Conservation (phyloP, 2,888 invertebrate genomes). For the Schizotus pectinicornis region DNA sequence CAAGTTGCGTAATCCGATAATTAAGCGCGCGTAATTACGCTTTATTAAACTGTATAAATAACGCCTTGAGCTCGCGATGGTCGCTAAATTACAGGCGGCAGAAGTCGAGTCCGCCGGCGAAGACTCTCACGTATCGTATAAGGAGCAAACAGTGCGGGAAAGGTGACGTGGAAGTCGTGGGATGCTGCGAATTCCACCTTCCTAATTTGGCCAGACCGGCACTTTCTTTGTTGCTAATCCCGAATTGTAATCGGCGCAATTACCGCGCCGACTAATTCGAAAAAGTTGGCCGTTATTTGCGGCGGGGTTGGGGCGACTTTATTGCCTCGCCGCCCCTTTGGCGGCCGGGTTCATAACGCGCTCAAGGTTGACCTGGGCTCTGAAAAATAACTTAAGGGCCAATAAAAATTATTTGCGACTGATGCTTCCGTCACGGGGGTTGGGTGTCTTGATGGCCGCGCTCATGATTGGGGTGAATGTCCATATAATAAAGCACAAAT, state of each 20-base stretch:
- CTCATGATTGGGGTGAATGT: conserved; percentile 38
- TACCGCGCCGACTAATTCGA: not conserved
- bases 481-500: conserved; percentile 32
- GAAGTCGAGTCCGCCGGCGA: not conserved
- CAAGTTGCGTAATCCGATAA: too few relatives aligned
- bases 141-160: not conserved
- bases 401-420: conserved; percentile 18
- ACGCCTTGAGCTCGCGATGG: too few relatives aligned
- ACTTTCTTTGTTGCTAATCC: not conserved
- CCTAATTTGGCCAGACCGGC: conserved; percentile 11
- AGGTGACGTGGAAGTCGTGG: conserved; percentile 19
- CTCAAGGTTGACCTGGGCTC: too few relatives aligned
- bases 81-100: conserved; percentile 5
- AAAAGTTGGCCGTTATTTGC: not conserved
- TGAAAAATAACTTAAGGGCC: not conserved
- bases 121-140: conserved; percentile 11
- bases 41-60: too few relatives aligned
- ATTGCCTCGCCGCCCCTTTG: not conserved
- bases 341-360: not conserved
- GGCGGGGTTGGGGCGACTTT: too few relatives aligned
- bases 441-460: conserved; percentile 12
- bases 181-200: conserved; percentile 19
- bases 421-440: not conserved
- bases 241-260: not conserved
- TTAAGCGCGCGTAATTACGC: too few relatives aligned